These are phyloP conservation scores for Geophilus truncorum DNA, from an alignment of 2,888 invertebrate genomes.

Conservation along the genomic window DNA sequence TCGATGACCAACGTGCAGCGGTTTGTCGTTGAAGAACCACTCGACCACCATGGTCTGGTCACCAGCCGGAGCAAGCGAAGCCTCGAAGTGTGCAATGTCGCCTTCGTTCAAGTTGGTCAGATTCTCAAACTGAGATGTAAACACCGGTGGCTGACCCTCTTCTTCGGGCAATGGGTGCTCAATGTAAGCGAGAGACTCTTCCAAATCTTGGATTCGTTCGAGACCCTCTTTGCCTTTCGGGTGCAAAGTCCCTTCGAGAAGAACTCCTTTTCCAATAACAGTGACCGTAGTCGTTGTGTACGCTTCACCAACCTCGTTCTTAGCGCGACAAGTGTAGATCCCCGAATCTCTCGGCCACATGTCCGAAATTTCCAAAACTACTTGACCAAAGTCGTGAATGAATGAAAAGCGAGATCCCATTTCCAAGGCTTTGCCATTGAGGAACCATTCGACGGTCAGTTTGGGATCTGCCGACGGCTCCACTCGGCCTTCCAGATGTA, in stretches of 20 bases:
- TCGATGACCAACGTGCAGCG: constrained; percentile 63
- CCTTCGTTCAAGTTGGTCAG: constrained; percentile 82
- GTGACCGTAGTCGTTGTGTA: constrained; percentile 85
- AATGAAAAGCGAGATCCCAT: constrained; percentile 86
- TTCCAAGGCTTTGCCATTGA: constrained; percentile 80
- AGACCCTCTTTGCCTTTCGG: constrained; percentile 91
- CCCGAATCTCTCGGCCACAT: constrained; percentile 91
- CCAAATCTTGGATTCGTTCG: constrained; percentile 83
- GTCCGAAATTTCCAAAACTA: constrained; percentile 85
- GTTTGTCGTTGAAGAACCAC: constrained; percentile 92
- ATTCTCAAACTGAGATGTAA: constrained; percentile 76
- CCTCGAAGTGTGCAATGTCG: constrained; percentile 96
- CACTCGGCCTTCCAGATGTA: constrained; percentile 90
- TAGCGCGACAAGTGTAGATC: constrained; percentile 86
- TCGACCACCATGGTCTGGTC: constrained; percentile 91
- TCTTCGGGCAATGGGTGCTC: constrained; percentile 61
- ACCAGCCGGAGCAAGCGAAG: constrained; percentile 86
- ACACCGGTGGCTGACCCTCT: constrained; percentile 77
- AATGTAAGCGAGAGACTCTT: constrained; percentile 62
- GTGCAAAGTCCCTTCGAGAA: constrained; percentile 86
- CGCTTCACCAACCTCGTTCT: constrained; percentile 81
- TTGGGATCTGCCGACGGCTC: constrained; percentile 91
- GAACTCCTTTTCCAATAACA: constrained; percentile 66
- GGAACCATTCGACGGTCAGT: constrained; percentile 87
- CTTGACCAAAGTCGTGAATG: constrained; percentile 93